Base-by-base conservation (phyloP, 1,140 invertebrate genomes). In the Anastatus disparis region DNA sequence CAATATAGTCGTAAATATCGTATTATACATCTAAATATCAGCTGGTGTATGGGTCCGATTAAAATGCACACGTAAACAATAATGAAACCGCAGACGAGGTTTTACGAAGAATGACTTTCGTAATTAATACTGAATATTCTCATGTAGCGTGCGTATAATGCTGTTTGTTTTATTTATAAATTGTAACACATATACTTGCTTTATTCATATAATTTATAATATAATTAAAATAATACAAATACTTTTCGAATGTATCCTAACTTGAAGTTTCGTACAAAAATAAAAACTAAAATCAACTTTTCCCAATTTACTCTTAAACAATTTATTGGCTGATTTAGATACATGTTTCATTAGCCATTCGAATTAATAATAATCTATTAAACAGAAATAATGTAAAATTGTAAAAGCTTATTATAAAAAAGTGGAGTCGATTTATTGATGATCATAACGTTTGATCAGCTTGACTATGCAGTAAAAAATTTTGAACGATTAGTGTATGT, bases 21-120 rank as follows among this genome's bases (percentile, higher is more conserved):
- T 61, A 70, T 55, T 31, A n/a, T 46, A 63, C n/a, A 63, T 63
- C 38, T 63, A 46, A 70, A 44, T 70, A 81, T 74, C 80, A 85
- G 83, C 83, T 85, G 83, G 83, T 85, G 75, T 79, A 85, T 84
- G 83, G 83, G 83, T 84, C 83, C 83, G 83, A 85, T 59, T 78
- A 74, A 72, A 75, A 79, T 76, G 79, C 77, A 62, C 76, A 72
- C 76, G 76, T 82, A 79, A 53, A 72, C 24, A 75, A 50, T 68
- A 65, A 55, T 48, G 67, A 71, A 73, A 75, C 59, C 24, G 68
- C 71, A 64, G 63, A 59, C 64, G 67, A 72, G 74, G 76, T 71
- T 75, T 58, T 48, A 31, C 62, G 65, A 52, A 58, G 59, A 71
- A 61, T 59, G 24, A 48, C 13, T 52, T 55, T 46, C 53, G 20